phyloP scores from a whole-genome alignment of 2,888 invertebrate genomes.

The Latrodectus elegans region DNA sequence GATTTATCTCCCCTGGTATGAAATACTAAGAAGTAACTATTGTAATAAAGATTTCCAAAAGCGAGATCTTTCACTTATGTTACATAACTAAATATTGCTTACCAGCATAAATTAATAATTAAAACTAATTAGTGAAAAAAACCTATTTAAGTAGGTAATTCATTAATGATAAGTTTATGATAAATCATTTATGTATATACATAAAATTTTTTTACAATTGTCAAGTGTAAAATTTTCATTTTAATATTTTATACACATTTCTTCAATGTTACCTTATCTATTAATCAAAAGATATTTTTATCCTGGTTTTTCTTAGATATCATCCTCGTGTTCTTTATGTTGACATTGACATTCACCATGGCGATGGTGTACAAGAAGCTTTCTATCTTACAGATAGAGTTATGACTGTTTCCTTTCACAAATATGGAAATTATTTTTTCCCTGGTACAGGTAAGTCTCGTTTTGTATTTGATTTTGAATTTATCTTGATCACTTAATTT shows the following conservation, averaged over 20 bases:
- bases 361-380: slow-evolving; percentile 97
- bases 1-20: too few relatives aligned
- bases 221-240: not conserved
- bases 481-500: too few relatives aligned
- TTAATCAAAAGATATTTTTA: too few relatives aligned
- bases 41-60: too few relatives aligned
- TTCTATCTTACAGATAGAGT: slow-evolving; percentile 97
- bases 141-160: too few relatives aligned
- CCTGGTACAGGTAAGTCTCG: slow-evolving; percentile 87
- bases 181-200: not conserved
- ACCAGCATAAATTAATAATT: too few relatives aligned
- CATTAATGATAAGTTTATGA: too few relatives aligned
- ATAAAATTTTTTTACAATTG: not conserved
- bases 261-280: not conserved
- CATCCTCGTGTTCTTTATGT: slow-evolving; percentile 96
- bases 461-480: not conserved
- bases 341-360: slow-evolving; percentile 99
- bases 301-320: slow-evolving; percentile 79
- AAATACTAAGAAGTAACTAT: too few relatives aligned
- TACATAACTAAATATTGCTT: too few relatives aligned
- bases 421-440: slow-evolving; percentile 98
- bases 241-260: not conserved
- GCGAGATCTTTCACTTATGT: too few relatives aligned
- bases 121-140: too few relatives aligned
- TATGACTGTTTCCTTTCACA: slow-evolving; percentile 99